Base-by-base conservation (phyloP, 2,797 vertebrate species). In the Natrix natrix region DNA sequence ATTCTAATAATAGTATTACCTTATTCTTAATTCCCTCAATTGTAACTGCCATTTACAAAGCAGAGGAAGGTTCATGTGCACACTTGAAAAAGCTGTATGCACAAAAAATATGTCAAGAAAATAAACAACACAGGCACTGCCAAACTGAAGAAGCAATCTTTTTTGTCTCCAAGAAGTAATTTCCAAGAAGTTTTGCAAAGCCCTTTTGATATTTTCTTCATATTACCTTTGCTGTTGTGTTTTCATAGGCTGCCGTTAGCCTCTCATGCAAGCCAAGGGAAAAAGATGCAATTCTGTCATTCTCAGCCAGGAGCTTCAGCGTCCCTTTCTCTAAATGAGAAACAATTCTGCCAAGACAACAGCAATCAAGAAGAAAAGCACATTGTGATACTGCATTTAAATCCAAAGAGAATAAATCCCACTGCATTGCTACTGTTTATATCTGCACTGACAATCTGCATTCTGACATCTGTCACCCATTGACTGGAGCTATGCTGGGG, bases 251-350 rank as follows among this genome's bases (percentile, higher is more conserved):
- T 96, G 97, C 97, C 90, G 96, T 97, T 92, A 99, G 98, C 55
- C 96, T 98, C 87, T 98, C 98, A 86, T 98, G 98, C 94, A 99
- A 97, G 60, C 96, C 90, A 17, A 98, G 98, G 94, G 98, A 99
- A 97, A 99, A 99, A 59, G 97, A 97, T 5, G 97, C 98, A 95
- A 99, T 98, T 88, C 99, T 98, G 92, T 99, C 99, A 14, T 99
- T 99, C 97, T 99, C 99, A 5, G 99, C 98, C 96, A 99, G 97
- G 66, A 99, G 98, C 93, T 99, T 99, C 96, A 99, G 96, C 0
- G 98, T 99, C 55, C 98, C 98, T 96, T 98, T 99, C 96, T 99
- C 99, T 97, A 99, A 97, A 95, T 92, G 98, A 92, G 98, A 98
- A 13, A 99, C 97, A 96, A 99, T 96, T 96, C 99, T 95, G 93